Evolutionary conservation across 2,797 vertebrate species (phyloP).

Genomic region (Typhlichthys subterraneus): DNA sequence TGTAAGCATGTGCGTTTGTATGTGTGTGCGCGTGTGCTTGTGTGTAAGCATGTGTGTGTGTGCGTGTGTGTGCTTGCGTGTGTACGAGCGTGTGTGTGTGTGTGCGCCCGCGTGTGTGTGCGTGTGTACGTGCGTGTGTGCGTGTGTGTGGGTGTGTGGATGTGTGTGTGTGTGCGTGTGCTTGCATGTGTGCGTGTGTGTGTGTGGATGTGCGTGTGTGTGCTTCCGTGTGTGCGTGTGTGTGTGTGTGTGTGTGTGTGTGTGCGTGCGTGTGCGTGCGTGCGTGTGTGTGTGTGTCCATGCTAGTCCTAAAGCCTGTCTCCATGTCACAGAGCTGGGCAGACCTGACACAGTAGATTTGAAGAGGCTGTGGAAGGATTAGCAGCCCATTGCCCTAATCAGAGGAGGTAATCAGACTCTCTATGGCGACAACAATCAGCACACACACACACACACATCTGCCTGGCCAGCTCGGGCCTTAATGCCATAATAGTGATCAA

Average conservation of each 20-base stretch:
- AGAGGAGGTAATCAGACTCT: slow-evolving; percentile 73
- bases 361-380: slow-evolving; percentile 56
- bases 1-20: too few relatives aligned
- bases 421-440: slow-evolving; percentile 75
- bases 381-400: slow-evolving; percentile 72
- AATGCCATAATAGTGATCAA: slow-evolving; percentile 83
- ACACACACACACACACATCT: slow-evolving; percentile 73
- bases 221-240: too few relatives aligned
- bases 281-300: neutral
- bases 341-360: slow-evolving; percentile 38
- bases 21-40: too few relatives aligned
- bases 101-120: too few relatives aligned
- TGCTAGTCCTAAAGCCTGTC: slow-evolving; percentile 40
- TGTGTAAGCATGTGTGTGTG: neutral
- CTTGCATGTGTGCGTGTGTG: neutral
- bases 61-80: slow-evolving; percentile 1
- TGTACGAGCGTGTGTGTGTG: neutral
- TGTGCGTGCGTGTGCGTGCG: neutral
- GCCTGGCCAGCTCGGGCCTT: slow-evolving; percentile 78
- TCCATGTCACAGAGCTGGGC: slow-evolving; percentile 35
- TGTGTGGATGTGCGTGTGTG: slow-evolving; percentile 2
- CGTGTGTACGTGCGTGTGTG: neutral
- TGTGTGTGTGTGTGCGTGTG: neutral
- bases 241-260: too few relatives aligned
- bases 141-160: neutral